These are phyloP conservation scores for Pandemis cinnamomeana DNA, from an alignment of 2,888 invertebrate species.

Conservation along the genomic window DNA sequence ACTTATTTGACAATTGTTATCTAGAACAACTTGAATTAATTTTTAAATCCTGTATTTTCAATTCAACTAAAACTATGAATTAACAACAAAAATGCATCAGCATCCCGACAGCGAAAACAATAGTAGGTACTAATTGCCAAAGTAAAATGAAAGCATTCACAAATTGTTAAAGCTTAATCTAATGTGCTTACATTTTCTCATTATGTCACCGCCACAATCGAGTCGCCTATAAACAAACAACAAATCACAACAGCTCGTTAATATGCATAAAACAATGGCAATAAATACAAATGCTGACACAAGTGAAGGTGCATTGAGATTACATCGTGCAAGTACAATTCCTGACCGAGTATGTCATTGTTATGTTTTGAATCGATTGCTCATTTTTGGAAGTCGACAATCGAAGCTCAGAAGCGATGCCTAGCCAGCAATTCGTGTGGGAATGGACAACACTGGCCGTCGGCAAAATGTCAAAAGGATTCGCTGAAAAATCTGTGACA, in stretches of 20 bases:
- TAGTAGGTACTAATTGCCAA: background rate
- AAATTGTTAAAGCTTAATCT: slow-evolving; percentile 5
- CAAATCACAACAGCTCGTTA: slow-evolving; percentile 30
- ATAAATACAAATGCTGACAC: slow-evolving; percentile 34
- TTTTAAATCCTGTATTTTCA: background rate
- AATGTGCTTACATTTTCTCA: slow-evolving; percentile 1
- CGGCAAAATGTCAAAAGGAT: slow-evolving; percentile 74
- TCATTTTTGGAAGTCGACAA: slow-evolving; percentile 69
- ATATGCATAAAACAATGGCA: slow-evolving; percentile 36
- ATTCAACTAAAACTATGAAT: background rate
- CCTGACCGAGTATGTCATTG: slow-evolving; percentile 29
- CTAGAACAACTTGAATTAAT: background rate
- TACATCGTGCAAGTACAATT: slow-evolving; percentile 24
- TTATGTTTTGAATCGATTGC: slow-evolving; percentile 51
- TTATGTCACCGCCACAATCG: slow-evolving; percentile 12
- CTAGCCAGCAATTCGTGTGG: slow-evolving; percentile 69
- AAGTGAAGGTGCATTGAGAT: slow-evolving; percentile 31
- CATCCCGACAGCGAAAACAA: background rate
- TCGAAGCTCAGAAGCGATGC: slow-evolving; percentile 50
- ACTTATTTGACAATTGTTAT: background rate
- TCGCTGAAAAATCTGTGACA: slow-evolving; percentile 72
- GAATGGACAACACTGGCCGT: slow-evolving; percentile 77
- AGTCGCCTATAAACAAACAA: slow-evolving; percentile 31
- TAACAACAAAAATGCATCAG: background rate
- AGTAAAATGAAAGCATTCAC: background rate